These are phyloP conservation scores for Watsonalla cultraria DNA, from an alignment of 2,888 invertebrate species.

Conservation along the genomic window DNA sequence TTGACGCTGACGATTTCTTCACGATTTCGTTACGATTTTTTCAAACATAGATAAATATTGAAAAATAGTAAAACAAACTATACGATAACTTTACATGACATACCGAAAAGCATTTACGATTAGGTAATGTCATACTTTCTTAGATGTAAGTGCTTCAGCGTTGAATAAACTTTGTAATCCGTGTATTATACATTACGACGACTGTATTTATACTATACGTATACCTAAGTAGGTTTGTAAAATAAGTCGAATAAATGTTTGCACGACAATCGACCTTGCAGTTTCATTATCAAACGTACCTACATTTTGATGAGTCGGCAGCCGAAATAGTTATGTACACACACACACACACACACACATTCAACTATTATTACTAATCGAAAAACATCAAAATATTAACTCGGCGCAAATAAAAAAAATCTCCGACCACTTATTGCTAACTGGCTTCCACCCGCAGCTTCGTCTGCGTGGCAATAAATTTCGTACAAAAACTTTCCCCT, in stretches of 20 bases:
- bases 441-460: too few relatives aligned
- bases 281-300: constrained; percentile 6
- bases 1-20: too few relatives aligned
- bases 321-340: too few relatives aligned
- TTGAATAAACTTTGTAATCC: constrained; percentile 32
- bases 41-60: constrained; percentile 26
- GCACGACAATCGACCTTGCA: constrained; percentile 33
- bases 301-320: too few relatives aligned
- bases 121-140: constrained; percentile 19
- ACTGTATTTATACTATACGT: constrained; percentile 54
- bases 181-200: constrained; percentile 41
- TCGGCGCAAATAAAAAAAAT: too few relatives aligned
- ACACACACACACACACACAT: too few relatives aligned
- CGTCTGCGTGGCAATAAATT: too few relatives aligned
- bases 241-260: constrained; percentile 60
- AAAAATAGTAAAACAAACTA: constrained; percentile 23
- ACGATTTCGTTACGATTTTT: constrained; percentile 1
- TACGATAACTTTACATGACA: constrained; percentile 41
- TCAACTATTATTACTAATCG: too few relatives aligned
- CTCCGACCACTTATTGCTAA: too few relatives aligned
- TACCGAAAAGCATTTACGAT: constrained; percentile 62
- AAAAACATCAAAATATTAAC: too few relatives aligned
- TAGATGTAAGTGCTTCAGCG: constrained; percentile 40
- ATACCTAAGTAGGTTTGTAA: constrained; percentile 17
- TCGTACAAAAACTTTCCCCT: too few relatives aligned